phyloP scores from a whole-genome alignment of 2,113 vertebrate species.

The Pseudolaguvia tuberculata region DNA sequence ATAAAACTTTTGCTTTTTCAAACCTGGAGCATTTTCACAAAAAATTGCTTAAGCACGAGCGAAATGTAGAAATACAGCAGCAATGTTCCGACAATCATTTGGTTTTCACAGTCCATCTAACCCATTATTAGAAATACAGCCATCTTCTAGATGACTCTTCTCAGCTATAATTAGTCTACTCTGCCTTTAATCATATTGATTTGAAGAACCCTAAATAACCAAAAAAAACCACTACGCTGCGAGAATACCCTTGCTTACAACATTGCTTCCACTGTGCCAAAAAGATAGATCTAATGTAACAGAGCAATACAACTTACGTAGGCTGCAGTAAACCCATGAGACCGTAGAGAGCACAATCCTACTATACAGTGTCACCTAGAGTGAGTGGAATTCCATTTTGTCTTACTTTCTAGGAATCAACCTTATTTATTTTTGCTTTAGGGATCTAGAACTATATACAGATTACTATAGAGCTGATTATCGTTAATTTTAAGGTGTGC shows the following conservation, averaged over 20 bases:
- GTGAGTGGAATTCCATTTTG: too few species aligned
- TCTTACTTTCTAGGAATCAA: too few species aligned
- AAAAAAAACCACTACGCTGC: not conserved
- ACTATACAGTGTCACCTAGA: too few species aligned
- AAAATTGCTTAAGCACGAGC: slow-evolving; percentile 19
- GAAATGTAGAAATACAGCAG: slow-evolving; percentile 16
- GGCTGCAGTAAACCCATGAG: not conserved
- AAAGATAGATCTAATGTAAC: not conserved
- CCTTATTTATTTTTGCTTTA: too few species aligned
- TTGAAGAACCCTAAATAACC: not conserved
- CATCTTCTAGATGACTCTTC: slow-evolving; percentile 22
- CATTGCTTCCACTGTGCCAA: not conserved
- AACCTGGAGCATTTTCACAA: slow-evolving; percentile 13
- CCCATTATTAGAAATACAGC: slow-evolving; percentile 34
- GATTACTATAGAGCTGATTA: too few species aligned
- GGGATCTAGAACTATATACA: too few species aligned
- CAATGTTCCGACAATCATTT: slow-evolving; percentile 6
- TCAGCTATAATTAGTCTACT: slow-evolving; percentile 12
- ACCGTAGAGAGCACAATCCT: not conserved
- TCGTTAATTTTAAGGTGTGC: too few species aligned
- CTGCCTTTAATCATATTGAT: not conserved
- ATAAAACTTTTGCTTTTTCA: not conserved
- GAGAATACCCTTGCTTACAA: not conserved
- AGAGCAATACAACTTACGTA: too few species aligned
- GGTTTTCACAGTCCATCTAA: slow-evolving; percentile 25